A percentile compares a stretch with the other conserved stretches of the same genome.
phyloP scores from a whole-genome alignment of 2,797 vertebrate species.

The Capromys pilorides region DNA sequence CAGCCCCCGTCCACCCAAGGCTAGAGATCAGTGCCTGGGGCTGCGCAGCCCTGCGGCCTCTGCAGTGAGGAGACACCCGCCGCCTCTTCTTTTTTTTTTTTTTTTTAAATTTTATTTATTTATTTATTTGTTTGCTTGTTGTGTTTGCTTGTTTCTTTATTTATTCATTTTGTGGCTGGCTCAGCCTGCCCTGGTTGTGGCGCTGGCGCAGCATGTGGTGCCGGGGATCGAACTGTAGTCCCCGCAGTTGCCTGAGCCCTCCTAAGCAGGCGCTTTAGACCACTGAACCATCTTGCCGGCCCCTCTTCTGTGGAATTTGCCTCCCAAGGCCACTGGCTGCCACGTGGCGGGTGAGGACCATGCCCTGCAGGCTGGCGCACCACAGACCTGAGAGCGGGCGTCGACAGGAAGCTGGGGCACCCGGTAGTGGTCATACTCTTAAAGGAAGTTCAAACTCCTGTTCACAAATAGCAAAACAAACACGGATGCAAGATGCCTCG shows the following conservation, averaged over 20 bases:
- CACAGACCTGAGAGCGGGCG: fast-evolving
- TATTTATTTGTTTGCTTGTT: too few species aligned
- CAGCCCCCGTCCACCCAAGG: not conserved
- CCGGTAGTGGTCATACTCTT: not conserved
- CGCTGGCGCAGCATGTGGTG: too few species aligned
- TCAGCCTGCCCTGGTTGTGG: too few species aligned
- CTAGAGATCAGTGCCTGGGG: not conserved
- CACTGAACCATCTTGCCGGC: too few species aligned
- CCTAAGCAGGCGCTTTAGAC: too few species aligned
- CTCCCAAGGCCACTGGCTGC: not conserved
- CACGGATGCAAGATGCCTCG: fast-evolving
- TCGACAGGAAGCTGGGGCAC: not conserved
- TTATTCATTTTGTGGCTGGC: too few species aligned
- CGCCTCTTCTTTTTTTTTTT: fast-evolving
- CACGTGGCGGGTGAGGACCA: fast-evolving
- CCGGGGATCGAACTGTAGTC: too few species aligned
- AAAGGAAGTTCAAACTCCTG: not conserved
- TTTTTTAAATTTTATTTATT: too few species aligned
- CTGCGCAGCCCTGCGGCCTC: not conserved
- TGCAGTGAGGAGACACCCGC: fast-evolving
- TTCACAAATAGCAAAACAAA: not conserved
- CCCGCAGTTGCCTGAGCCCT: too few species aligned
- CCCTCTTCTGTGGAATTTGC: fast-evolving
- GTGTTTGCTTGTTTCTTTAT: too few species aligned
- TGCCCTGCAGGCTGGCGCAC: fast-evolving